These are phyloP conservation scores for Triops cancriformis DNA, from an alignment of 1,140 invertebrate genomes.

Conservation along the genomic window DNA sequence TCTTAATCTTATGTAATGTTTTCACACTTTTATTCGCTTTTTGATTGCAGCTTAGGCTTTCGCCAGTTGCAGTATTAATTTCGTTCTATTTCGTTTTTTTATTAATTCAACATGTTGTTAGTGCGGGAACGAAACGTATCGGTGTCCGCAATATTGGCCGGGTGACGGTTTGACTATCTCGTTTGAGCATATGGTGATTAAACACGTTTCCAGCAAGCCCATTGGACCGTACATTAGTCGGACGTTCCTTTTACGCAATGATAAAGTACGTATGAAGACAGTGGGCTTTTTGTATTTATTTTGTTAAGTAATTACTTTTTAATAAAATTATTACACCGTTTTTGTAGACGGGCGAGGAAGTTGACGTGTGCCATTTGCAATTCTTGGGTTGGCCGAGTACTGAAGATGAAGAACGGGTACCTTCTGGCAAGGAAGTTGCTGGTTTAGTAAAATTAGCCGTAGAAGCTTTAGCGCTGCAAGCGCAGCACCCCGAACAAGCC, in stretches of 20 bases:
- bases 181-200: constrained; percentile 74
- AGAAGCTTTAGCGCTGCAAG: constrained; percentile 43
- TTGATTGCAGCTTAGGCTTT: no score
- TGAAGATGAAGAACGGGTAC: constrained; percentile 65
- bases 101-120: background rate
- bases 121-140: constrained; percentile 48
- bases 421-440: constrained; percentile 67
- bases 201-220: constrained; percentile 76
- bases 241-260: constrained; percentile 71
- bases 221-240: constrained; percentile 76
- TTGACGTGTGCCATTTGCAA: constrained; percentile 70
- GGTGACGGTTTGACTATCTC: constrained; percentile 68
- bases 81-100: no score
- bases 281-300: constrained; percentile 22
- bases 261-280: constrained; percentile 48
- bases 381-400: constrained; percentile 83
- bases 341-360: constrained; percentile 54
- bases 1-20: background rate
- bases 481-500: constrained; percentile 38
- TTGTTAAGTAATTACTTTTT: background rate
- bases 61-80: no score
- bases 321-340: no score
- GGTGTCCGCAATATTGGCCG: constrained; percentile 81
- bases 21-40: background rate
- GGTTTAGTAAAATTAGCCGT: constrained; percentile 64